These are phyloP conservation scores for Diprion similis DNA, from an alignment of 1,140 invertebrate genomes.

Conservation along the genomic window DNA sequence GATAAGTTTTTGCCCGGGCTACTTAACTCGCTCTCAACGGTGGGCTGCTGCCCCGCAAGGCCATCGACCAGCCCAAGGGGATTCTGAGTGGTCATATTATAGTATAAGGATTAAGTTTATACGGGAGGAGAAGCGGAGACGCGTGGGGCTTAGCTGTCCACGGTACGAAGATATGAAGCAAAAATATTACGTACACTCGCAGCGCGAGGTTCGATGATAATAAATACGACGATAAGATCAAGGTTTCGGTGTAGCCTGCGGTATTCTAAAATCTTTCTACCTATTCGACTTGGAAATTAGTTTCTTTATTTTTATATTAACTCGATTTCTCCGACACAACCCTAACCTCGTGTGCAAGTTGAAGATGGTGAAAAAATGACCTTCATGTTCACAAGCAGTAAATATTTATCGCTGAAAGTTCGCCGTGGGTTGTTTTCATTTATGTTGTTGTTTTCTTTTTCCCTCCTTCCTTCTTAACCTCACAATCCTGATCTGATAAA, in stretches of 20 bases:
- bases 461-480: slow-evolving; percentile 27
- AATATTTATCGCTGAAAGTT: background rate
- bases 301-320: slow-evolving; percentile 24
- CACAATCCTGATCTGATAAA: slow-evolving; percentile 11
- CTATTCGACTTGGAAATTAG: slow-evolving; percentile 25
- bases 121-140: background rate
- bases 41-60: no score
- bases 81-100: slow-evolving; percentile 3
- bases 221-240: no score
- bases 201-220: no score
- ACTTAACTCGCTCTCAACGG: slow-evolving; percentile 15
- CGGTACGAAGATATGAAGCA: background rate
- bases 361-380: background rate
- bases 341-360: slow-evolving; percentile 10
- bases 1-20: slow-evolving; percentile 36
- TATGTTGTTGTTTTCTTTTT: background rate
- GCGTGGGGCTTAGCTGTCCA: background rate
- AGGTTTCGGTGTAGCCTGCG: no score
- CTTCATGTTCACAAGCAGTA: slow-evolving; percentile 15
- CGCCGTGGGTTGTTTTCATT: slow-evolving; percentile 6
- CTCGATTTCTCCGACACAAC: background rate
- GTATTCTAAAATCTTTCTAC: slow-evolving; percentile 3
- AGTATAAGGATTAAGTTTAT: background rate
- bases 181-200: background rate
- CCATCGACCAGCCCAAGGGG: background rate